phyloP scores from a whole-genome alignment of 2,113 vertebrate species.

The Malurus cyaneus region DNA sequence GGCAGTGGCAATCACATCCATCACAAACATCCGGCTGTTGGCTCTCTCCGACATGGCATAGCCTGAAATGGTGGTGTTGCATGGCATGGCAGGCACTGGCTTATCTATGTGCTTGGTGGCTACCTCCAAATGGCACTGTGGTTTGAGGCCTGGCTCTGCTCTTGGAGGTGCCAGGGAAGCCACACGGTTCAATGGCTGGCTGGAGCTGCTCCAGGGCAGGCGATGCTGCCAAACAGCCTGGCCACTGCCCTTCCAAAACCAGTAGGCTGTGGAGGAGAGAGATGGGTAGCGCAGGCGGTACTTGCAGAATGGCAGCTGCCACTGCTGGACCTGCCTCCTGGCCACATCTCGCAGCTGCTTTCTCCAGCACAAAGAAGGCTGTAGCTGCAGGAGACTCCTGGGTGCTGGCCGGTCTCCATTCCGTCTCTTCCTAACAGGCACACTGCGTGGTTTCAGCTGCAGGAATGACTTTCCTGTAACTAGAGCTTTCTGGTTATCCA shows the following conservation, averaged over 20 bases:
- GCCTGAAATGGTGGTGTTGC: constrained; percentile 12
- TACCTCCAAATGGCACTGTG: not conserved
- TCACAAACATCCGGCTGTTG: constrained; percentile 78
- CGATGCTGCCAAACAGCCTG: not conserved
- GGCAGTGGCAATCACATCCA: constrained; percentile 87
- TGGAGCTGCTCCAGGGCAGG: not conserved
- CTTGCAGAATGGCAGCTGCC: constrained; percentile 82
- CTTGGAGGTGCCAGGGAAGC: not conserved
- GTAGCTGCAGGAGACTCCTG: constrained; percentile 19
- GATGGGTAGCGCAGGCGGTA: constrained; percentile 87
- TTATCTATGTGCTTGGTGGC: not conserved
- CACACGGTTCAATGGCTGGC: not conserved
- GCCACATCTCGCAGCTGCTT: constrained; percentile 80
- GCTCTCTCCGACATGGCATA: constrained; percentile 42
- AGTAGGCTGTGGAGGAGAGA: constrained; percentile 85
- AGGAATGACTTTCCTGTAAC: not conserved
- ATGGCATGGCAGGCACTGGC: not conserved
- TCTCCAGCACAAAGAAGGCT: constrained; percentile 79
- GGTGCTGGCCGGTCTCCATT: not conserved
- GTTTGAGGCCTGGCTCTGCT: not conserved
- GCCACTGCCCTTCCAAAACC: constrained; percentile 83
- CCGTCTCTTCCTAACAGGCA: constrained; percentile 11
- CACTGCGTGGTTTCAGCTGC: constrained; percentile 22
- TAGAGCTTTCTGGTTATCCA: constrained; percentile 12
- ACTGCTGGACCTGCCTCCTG: constrained; percentile 78